A percentile compares a stretch with the other conserved stretches of the same genome.
Conservation (phyloP, 2,888 invertebrate species). For the Loripinus fragilis region DNA sequence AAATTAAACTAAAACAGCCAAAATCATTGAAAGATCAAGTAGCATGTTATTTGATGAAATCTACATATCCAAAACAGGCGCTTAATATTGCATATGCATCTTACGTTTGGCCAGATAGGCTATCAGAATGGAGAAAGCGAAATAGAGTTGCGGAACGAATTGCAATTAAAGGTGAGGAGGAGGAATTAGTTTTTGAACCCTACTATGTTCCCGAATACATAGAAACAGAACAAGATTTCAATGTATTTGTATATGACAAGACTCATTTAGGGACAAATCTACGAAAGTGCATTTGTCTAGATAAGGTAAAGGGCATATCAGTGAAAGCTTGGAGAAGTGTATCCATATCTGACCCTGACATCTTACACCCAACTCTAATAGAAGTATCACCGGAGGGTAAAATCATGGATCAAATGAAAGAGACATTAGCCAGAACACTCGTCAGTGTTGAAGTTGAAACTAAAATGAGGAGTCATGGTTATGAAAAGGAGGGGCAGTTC, state of each 20-base stretch:
- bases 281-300: conserved; percentile 24
- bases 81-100: no score
- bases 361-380: conserved; percentile 12
- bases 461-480: not conserved
- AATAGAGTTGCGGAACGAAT: no score
- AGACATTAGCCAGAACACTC: conserved; percentile 20
- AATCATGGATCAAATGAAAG: conserved; percentile 38
- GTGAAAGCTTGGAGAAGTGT: conserved; percentile 18
- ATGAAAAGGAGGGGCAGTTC: conserved; percentile 20
- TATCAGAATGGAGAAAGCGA: no score
- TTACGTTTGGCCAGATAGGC: no score
- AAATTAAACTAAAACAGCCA: no score
- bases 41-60: no score
- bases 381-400: conserved; percentile 32
- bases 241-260: no score
- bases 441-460: conserved; percentile 23
- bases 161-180: not conserved
- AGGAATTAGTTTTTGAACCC: not conserved
- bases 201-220: no score
- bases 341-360: not conserved
- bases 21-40: no score
- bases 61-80: no score
- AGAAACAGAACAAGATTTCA: no score
- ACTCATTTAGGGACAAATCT: no score
- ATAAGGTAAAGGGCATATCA: conserved; percentile 26